Evolutionary conservation across 2,113 vertebrate genomes (phyloP).

Genomic region (Procavia capensis): DNA sequence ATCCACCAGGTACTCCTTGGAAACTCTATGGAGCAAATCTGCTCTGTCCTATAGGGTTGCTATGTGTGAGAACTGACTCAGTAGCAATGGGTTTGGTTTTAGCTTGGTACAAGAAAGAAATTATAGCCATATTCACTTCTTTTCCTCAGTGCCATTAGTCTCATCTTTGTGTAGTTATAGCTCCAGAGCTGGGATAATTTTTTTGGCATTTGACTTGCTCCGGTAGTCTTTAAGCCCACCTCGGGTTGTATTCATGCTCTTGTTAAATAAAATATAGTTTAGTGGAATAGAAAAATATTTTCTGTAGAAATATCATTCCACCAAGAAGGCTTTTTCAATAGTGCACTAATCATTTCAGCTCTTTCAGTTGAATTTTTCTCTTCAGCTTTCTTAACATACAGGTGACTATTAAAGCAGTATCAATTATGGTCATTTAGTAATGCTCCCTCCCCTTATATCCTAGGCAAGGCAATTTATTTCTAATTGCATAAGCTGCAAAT

Average conservation of each 20-base stretch:
- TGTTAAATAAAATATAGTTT: slow-evolving; percentile 65
- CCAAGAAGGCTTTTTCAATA: slow-evolving; percentile 41
- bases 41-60: too few species aligned
- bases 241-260: slow-evolving; percentile 11
- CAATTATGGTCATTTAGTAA: slow-evolving; percentile 71
- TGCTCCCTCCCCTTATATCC: slow-evolving; percentile 34
- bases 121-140: background rate
- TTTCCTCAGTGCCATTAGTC: background rate
- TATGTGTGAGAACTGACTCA: too few species aligned
- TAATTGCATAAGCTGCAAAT: slow-evolving; percentile 73
- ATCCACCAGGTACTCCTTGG: too few species aligned
- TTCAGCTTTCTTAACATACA: slow-evolving; percentile 47
- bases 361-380: slow-evolving; percentile 44
- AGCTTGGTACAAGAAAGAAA: too few species aligned
- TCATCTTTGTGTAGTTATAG: background rate
- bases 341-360: slow-evolving; percentile 57
- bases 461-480: slow-evolving; percentile 74
- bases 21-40: too few species aligned
- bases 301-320: slow-evolving; percentile 54
- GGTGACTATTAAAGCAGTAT: slow-evolving; percentile 67
- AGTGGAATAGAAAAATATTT: slow-evolving; percentile 48
- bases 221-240: slow-evolving; percentile 27
- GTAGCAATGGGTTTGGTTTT: too few species aligned
- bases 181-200: background rate
- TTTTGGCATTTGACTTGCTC: slow-evolving; percentile 46